Evolutionary conservation across 2,888 invertebrate genomes (phyloP).

Genomic region (Phaonia tiefii): DNA sequence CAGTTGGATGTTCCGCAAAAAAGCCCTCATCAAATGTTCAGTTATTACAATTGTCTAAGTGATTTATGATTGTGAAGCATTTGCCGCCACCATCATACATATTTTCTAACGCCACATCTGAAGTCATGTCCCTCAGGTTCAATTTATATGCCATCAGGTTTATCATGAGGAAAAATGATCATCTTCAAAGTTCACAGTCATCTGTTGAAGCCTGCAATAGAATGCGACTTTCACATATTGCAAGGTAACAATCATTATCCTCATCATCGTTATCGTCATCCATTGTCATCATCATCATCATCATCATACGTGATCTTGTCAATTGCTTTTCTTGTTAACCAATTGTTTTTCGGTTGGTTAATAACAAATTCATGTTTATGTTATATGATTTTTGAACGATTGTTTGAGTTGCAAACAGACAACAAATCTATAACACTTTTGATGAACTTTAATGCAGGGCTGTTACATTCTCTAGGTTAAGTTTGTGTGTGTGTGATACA

Average conservation of each 20-base stretch:
- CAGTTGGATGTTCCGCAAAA: neutral
- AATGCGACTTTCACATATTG: too few species aligned
- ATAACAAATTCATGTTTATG: neutral
- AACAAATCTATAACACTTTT: neutral
- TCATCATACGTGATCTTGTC: conserved; percentile 19
- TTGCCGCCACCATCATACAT: conserved; percentile 35
- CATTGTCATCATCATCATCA: neutral
- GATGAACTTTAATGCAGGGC: neutral
- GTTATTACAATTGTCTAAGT: conserved; percentile 40
- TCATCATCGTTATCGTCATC: conserved; percentile 2
- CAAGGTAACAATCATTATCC: conserved; percentile 4
- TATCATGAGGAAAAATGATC: too few species aligned
- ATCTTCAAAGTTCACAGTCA: too few species aligned
- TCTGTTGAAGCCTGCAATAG: too few species aligned
- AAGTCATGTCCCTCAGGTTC: too few species aligned
- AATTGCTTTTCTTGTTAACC: conserved; percentile 45
- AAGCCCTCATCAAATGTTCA: conserved; percentile 24
- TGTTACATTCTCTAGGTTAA: too few species aligned
- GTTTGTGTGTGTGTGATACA: too few species aligned
- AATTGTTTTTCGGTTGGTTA: neutral
- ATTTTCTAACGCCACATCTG: too few species aligned
- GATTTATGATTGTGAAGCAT: conserved; percentile 47
- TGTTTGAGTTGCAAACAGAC: neutral
- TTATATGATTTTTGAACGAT: neutral
- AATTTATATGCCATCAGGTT: too few species aligned